phyloP scores from a whole-genome alignment of 2,113 vertebrate genomes.

The Heteronetta atricapilla region DNA sequence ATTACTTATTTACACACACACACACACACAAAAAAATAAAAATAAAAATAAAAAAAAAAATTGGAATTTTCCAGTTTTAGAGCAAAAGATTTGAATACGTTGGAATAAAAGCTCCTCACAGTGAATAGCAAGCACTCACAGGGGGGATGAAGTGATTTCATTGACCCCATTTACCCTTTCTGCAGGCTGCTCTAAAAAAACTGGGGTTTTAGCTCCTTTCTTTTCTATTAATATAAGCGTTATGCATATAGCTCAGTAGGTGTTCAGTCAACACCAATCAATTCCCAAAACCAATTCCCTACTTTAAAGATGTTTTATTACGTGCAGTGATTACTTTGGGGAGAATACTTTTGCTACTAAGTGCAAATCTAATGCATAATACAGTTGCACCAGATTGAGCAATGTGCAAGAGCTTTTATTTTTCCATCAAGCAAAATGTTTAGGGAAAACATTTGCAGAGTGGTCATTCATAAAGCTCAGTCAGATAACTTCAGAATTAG shows the following conservation, averaged over 20 bases:
- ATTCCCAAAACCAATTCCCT: not conserved
- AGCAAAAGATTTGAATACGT: not conserved
- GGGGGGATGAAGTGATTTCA: not conserved
- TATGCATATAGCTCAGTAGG: not conserved
- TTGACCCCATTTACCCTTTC: not conserved
- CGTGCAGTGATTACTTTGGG: not conserved
- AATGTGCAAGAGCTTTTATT: conserved; percentile 4
- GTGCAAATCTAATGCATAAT: not conserved
- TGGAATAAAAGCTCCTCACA: not conserved
- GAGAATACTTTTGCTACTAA: not conserved
- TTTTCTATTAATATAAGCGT: not conserved
- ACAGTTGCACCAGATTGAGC: not conserved
- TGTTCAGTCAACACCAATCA: not conserved
- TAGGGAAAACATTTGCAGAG: not conserved
- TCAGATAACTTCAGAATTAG: not conserved
- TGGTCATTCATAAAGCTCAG: not conserved
- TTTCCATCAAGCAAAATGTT: conserved; percentile 5
- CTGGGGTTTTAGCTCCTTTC: not conserved
- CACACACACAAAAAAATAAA: too few species aligned
- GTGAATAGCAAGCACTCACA: not conserved
- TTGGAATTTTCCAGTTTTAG: not conserved
- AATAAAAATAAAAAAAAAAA: not conserved
- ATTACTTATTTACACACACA: conserved; percentile 51
- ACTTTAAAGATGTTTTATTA: not conserved
- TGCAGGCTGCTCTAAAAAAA: conserved; percentile 4